A percentile compares a stretch with the other conserved stretches of the same genome.
phyloP scores from a whole-genome alignment of 1,140 invertebrate genomes.

The Brachionus asplanchnoidis region DNA sequence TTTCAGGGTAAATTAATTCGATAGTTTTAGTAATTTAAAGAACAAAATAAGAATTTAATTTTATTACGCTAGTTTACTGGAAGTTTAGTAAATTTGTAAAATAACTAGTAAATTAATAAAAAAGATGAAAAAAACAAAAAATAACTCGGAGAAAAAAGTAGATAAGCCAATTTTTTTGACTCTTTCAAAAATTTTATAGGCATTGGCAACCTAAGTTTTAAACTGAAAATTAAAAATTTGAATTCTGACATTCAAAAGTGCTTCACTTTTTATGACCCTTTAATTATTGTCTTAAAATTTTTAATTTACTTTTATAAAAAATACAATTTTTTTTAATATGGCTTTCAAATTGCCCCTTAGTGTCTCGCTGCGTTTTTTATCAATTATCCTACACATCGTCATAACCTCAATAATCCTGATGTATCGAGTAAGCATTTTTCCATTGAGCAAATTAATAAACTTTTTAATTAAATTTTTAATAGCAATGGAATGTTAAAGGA shows the following conservation, averaged over 20 bases:
- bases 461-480: background rate
- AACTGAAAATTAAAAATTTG: background rate
- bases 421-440: background rate
- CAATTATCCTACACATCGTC: background rate
- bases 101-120: no score
- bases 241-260: background rate
- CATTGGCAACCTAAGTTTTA: background rate
- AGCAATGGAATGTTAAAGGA: constrained; percentile 16
- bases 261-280: no score
- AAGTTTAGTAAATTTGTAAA: no score
- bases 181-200: background rate
- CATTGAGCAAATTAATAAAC: background rate
- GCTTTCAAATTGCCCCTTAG: background rate
- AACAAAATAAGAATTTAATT: no score
- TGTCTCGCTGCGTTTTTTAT: constrained; percentile 10
- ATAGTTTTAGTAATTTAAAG: no score
- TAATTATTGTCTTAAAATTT: background rate
- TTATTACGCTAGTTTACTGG: no score
- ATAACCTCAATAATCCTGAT: constrained; percentile 14
- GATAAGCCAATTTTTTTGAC: background rate
- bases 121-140: no score
- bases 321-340: background rate
- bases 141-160: no score
- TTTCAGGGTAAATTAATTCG: no score
- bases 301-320: background rate